Evolutionary conservation across 35 echinoderm and acorn worm species (phyloP).

Genomic region (Ophioderma brevispina): DNA sequence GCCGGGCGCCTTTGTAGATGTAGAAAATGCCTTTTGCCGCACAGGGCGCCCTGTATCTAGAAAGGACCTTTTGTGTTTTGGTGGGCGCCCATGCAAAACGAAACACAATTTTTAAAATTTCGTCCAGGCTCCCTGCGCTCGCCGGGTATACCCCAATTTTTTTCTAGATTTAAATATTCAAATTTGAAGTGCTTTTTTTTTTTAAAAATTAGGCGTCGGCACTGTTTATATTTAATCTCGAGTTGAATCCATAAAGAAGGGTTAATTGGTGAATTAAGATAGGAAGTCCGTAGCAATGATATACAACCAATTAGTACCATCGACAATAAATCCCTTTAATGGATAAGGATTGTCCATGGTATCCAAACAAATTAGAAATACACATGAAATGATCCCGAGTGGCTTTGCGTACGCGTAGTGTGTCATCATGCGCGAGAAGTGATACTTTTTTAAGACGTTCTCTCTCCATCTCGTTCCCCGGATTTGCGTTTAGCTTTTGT

Average conservation of each 20-base stretch:
- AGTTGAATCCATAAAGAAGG: too few relatives aligned
- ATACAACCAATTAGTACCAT: slow-evolving; percentile 38
- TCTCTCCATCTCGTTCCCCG: background rate
- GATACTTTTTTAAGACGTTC: background rate
- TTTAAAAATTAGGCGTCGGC: slow-evolving; percentile 30
- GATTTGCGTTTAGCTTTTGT: background rate
- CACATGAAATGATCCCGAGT: slow-evolving; percentile 19
- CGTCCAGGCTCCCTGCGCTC: too few relatives aligned
- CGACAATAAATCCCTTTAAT: slow-evolving; percentile 29
- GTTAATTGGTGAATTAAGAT: too few relatives aligned
- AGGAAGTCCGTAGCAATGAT: slow-evolving; percentile 37
- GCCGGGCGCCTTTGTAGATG: too few relatives aligned
- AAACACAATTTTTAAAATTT: too few relatives aligned
- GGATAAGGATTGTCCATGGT: slow-evolving; percentile 39
- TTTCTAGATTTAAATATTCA: background rate
- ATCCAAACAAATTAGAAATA: slow-evolving; percentile 41
- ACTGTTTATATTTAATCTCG: slow-evolving; percentile 35
- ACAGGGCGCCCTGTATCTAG: too few relatives aligned
- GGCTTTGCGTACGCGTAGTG: slow-evolving; percentile 41
- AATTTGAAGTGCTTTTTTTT: background rate
- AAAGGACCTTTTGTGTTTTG: too few relatives aligned
- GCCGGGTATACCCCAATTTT: too few relatives aligned
- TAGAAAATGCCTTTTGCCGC: too few relatives aligned
- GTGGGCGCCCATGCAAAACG: too few relatives aligned
- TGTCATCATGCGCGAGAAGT: background rate